Base-by-base conservation (phyloP, 1,140 invertebrate genomes). In the Zaprionus taronus region DNA sequence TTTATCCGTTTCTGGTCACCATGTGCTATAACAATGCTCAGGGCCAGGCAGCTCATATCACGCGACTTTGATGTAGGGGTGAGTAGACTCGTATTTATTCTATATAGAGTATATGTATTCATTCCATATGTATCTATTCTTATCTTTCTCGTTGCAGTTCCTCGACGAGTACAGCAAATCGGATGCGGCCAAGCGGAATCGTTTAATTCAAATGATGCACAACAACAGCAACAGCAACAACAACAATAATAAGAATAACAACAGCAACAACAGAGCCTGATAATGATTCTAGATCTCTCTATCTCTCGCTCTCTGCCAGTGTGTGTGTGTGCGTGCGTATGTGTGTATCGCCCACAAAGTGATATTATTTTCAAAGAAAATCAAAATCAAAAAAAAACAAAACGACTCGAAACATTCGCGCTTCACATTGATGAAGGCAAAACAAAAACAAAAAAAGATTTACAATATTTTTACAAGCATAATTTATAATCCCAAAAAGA, bases 1-100 rank as follows among this genome's bases (percentile, higher is more conserved):
- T 99, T 26, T 96, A 98, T 93, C 98, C 98, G 2, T 98, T 97
- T 0, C 94, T 99, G 36, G 95, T 98, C 64, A 95, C 96, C 12
- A 76, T 91, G 31, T 92, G 75, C 60, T 84, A 77, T 49, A 77
- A 91, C 60, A 92, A 93, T 86, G 24, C 80, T 0, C 49, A 81
- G 4, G 4, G 92, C 91, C 14, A 80, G 83, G 61, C 77, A 86
- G 79, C 65, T 91, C 31, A 80, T 93, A 56, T 66, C 78, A 34
- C 80, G 71, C 58, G 87, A 92, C 31, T 93, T 93, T 77, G 81
- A 93, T 83, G 56, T 93, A 71, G 56, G 74, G 74, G 92, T 93
- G 65, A 91, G 79, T 34, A 34, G 9, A 34, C 31, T 51, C 11
- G 22, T 22, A 14, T 51, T 4, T 14, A 24, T 24, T 1, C 12